A percentile compares a stretch with the other conserved stretches of the same genome.
Conservation (phyloP, 2,888 invertebrate genomes). For the Cepaea hortensis region DNA sequence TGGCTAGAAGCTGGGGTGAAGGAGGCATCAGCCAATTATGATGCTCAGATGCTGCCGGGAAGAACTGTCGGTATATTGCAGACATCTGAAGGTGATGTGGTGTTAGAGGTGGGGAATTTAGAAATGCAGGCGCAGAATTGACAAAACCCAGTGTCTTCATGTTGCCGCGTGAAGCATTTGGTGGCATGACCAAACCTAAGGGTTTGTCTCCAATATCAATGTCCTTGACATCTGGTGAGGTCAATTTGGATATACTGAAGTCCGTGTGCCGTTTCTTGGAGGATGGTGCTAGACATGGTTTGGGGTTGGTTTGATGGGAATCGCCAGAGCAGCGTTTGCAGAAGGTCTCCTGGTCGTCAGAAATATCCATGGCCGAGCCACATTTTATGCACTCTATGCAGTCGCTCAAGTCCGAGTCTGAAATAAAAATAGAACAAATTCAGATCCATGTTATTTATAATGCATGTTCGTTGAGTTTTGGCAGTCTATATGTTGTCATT, state of each 20-base stretch:
- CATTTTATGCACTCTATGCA: constrained; percentile 21
- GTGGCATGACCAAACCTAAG: background rate
- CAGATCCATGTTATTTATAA: background rate
- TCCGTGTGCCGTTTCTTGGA: constrained; percentile 54
- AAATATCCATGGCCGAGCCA: background rate
- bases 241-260: constrained; percentile 67
- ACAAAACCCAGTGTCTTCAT: background rate
- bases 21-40: constrained; percentile 3
- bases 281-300: background rate
- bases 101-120: background rate
- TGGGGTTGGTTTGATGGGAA: background rate
- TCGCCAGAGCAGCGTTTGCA: constrained; percentile 15
- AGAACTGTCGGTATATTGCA: constrained; percentile 22
- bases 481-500: no score
- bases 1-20: background rate
- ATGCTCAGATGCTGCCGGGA: background rate
- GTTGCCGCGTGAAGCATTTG: background rate
- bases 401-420: constrained; percentile 45
- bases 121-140: background rate
- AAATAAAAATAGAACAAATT: background rate
- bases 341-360: background rate
- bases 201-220: background rate
- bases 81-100: constrained; percentile 4
- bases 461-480: background rate
- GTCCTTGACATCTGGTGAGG: constrained; percentile 43